Base-by-base conservation (phyloP, 2,888 invertebrate genomes). In the Latrodectus hesperus region DNA sequence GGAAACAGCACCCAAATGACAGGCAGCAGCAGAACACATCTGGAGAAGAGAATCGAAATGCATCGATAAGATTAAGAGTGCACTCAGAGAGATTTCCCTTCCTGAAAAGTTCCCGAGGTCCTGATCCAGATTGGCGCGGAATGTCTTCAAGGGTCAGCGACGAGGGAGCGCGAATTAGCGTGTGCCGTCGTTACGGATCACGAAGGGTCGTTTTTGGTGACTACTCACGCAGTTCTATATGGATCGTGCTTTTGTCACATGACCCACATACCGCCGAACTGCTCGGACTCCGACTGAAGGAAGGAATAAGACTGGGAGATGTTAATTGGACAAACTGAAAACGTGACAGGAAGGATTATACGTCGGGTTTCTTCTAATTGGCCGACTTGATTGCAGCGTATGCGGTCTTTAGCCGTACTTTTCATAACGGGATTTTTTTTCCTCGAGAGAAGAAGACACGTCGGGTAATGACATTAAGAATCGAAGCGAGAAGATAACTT, bases 181-280 rank as follows among this genome's bases (percentile, higher is more conserved):
- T 86, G 80, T 81, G 86, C 81, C 86, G 10, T 65, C 81, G 81
- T 86, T 76, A 86, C 86, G 86, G 86, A 65, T 86, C 86, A 81
- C 71, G 72, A 71, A 72, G 72, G 76, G 86, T 86, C 86, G 86
- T 86, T 81, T 81, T 86, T 80, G 55, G 81, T 81, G 86, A 67
- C 68, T 86, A 77, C 72, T 77, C 81, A 86, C 86, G 81, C 86
- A 81, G 22, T 80, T 67, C 22, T 78, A 67, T 84, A 52, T 85
- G 79, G 79, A 79, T 79, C 78, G 72, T 51, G 22, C 26, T 73
- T 78, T 60, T 79, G 79, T 80, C 80, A 71, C 81, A 81, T 81
- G 81, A 72, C 81, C 76, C 76, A 80, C 75, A 76, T 86, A 76
- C 70, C 9, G 26, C 38, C 52, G 55, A 17, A 12, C 16, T 76